phyloP scores from a whole-genome alignment of 30 jellyfish, hydroid and myxozoan species.

The Sanderia malayensis region DNA sequence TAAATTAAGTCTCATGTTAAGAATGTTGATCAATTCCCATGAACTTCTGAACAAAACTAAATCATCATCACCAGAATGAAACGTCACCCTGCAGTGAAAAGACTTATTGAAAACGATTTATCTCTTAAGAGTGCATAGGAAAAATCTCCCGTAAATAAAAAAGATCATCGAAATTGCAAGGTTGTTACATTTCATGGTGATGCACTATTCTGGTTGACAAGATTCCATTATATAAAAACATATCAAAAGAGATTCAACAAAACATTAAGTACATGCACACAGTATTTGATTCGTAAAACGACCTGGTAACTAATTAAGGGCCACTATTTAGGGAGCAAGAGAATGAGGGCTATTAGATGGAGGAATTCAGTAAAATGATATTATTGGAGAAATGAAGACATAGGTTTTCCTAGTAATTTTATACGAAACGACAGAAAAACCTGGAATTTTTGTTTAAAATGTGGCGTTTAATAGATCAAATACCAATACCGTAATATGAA shows the following conservation, averaged over 20 bases:
- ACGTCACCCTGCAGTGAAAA: constrained; percentile 2
- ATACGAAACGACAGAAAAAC: neutral
- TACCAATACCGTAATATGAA: neutral
- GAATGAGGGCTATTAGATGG: neutral
- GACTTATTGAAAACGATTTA: too few relatives aligned
- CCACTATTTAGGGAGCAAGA: constrained; percentile 2
- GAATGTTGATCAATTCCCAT: neutral
- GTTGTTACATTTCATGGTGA: too few relatives aligned
- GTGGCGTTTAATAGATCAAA: neutral
- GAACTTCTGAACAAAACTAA: too few relatives aligned
- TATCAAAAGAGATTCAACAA: neutral
- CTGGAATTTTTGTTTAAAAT: neutral
- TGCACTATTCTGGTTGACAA: neutral
- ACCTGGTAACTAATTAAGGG: neutral
- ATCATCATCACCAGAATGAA: constrained; percentile 1
- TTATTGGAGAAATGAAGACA: neutral
- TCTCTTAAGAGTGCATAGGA: neutral
- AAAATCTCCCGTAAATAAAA: neutral
- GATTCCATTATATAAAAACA: neutral
- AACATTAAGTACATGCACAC: constrained; percentile 1
- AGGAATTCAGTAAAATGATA: neutral
- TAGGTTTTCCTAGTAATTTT: neutral
- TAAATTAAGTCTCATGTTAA: neutral
- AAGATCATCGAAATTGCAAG: too few relatives aligned
- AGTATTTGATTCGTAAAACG: neutral